These are phyloP conservation scores for Myxocyprinus asiaticus DNA, from an alignment of 2,113 vertebrate genomes.

Conservation along the genomic window DNA sequence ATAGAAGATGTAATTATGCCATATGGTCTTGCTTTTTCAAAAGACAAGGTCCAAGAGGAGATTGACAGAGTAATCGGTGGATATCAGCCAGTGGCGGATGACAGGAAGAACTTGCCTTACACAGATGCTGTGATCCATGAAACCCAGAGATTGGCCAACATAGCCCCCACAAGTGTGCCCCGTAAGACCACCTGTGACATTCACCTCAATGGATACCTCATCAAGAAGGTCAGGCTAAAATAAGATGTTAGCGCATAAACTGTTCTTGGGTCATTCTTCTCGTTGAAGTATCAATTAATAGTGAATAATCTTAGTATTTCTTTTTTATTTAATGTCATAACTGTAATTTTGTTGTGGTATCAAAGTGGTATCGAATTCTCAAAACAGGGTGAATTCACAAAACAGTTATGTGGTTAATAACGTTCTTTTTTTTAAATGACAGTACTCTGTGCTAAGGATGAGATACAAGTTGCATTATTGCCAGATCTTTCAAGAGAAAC, in stretches of 20 bases:
- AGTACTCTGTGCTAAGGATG: too few relatives aligned
- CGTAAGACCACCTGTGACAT: slow-evolving; percentile 41
- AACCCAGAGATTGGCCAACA: slow-evolving; percentile 66
- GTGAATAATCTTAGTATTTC: too few relatives aligned
- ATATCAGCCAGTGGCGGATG: slow-evolving; percentile 54
- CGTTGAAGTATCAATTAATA: too few relatives aligned
- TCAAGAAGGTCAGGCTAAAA: slow-evolving; percentile 40
- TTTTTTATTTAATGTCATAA: too few relatives aligned
- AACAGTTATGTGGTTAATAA: too few relatives aligned
- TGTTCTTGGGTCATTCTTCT: too few relatives aligned
- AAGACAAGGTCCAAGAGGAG: slow-evolving; percentile 64
- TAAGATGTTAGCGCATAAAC: not conserved
- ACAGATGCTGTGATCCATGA: slow-evolving; percentile 73
- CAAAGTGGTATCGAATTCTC: too few relatives aligned
- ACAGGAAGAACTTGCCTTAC: slow-evolving; percentile 66
- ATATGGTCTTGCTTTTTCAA: not conserved
- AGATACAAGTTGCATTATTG: too few relatives aligned
- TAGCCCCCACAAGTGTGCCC: slow-evolving; percentile 51
- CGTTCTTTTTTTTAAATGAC: too few relatives aligned
- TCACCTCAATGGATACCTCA: slow-evolving; percentile 38
- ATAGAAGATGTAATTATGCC: not conserved
- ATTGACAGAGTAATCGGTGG: slow-evolving; percentile 60
- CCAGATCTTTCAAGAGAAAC: too few relatives aligned
- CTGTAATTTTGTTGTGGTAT: too few relatives aligned
- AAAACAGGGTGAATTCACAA: too few relatives aligned